These are phyloP conservation scores for Cyprinodon variegatus DNA, from an alignment of 2,113 vertebrate species.

Conservation along the genomic window DNA sequence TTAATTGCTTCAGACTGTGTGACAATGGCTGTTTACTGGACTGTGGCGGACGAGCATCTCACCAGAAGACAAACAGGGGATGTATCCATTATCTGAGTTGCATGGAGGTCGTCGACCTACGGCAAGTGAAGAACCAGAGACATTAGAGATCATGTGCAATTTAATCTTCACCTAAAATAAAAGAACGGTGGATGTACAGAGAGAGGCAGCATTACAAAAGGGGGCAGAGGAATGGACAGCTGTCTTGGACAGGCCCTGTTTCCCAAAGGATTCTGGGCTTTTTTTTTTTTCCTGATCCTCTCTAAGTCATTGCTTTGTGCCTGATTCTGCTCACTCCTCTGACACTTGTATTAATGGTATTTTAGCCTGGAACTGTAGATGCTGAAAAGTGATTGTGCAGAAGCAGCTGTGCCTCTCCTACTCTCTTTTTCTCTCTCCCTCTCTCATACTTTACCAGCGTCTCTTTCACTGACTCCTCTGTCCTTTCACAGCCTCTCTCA, in stretches of 20 bases:
- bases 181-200: conserved; percentile 69
- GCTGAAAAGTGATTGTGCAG: conserved; percentile 86
- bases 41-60: conserved; percentile 86
- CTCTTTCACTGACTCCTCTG: conserved; percentile 69
- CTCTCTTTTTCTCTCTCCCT: conserved; percentile 50
- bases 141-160: conserved; percentile 97
- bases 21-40: conserved; percentile 93
- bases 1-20: conserved; percentile 93
- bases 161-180: conserved; percentile 98
- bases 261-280: conserved; percentile 84
- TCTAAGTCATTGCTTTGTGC: conserved; percentile 73
- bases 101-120: conserved; percentile 90
- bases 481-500: conserved; percentile 50
- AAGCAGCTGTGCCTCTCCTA: conserved; percentile 87
- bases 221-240: conserved; percentile 87
- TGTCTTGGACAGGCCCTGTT: conserved; percentile 80
- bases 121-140: conserved; percentile 86
- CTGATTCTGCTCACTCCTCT: conserved; percentile 85
- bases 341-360: conserved; percentile 96
- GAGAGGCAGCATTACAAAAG: conserved; percentile 84
- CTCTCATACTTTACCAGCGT: conserved; percentile 73
- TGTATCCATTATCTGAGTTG: conserved; percentile 96
- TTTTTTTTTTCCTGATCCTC: conserved; percentile 79
- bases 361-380: conserved; percentile 86
- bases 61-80: conserved; percentile 80